A percentile compares a stretch with the other conserved stretches of the same genome.
Conservation (phyloP, 2,113 vertebrate species). For the Chaetura pelagica region DNA sequence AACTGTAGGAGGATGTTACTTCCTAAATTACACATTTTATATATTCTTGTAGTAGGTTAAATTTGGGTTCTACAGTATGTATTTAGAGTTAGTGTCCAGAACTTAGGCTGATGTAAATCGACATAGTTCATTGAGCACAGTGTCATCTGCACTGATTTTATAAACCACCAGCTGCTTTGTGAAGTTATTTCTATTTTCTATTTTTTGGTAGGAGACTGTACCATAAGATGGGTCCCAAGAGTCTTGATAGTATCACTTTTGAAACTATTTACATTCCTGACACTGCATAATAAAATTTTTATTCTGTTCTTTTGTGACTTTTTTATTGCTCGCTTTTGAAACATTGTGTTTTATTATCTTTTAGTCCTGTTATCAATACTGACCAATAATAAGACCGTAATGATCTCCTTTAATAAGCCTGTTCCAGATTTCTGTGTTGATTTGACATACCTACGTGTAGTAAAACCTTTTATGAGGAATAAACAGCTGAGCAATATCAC, state of each 20-base stretch:
- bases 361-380: slow-evolving; percentile 62
- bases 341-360: slow-evolving; percentile 66
- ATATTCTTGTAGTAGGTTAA: not conserved
- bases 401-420: slow-evolving; percentile 65
- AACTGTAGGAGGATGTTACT: not conserved
- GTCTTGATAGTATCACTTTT: slow-evolving; percentile 41
- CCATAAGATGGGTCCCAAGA: not conserved
- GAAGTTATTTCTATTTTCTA: not conserved
- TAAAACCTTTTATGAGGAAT: slow-evolving; percentile 59
- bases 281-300: slow-evolving; percentile 61
- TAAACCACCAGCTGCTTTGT: not conserved
- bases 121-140: not conserved
- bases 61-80: not conserved
- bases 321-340: slow-evolving; percentile 71
- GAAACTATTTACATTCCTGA: slow-evolving; percentile 71
- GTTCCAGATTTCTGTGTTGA: slow-evolving; percentile 42
- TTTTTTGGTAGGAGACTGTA: not conserved
- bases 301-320: slow-evolving; percentile 65
- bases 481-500: slow-evolving; percentile 36
- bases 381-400: slow-evolving; percentile 60
- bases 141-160: not conserved
- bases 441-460: slow-evolving; percentile 53
- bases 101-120: not conserved
- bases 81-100: not conserved
- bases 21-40: not conserved